Evolutionary conservation across 2,797 vertebrate species (phyloP), one percentile per base, ranked within the genome.

Genomic region (Pseudomugil gertrudae): DNA sequence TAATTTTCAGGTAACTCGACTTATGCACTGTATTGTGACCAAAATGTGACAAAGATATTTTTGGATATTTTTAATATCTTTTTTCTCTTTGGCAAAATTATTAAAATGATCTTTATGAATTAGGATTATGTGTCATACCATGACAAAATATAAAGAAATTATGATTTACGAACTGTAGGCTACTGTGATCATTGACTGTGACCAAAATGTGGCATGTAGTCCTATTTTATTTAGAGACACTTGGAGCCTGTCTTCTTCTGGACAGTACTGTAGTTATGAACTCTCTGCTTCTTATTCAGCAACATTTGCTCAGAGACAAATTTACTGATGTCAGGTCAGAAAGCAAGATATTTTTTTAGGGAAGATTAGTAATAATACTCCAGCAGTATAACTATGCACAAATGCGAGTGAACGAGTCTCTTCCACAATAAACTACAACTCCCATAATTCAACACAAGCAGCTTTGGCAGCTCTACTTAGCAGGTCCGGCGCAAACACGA

Each of bases 401-500:
- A 8, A 29, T 52, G 26, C 6, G 5, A 5, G 50, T 27, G 35
- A 32, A 2, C 33, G 29, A 6, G 3, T 3, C 52, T 0, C 1
- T n/a, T 4, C 19, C 26, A 2, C 0, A 9, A 1, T 0, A 23
- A 77, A 92, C 92, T 92, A 80, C 92, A 88, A 57, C 14, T 92
- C 90, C 92, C 92, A 90, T 24, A 9, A 84, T 76, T 9, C 81
- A 57, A 0, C 50, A 33, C 57, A 57, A 7, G 45, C 33, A 72
- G 70, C 63, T 69, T 45, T 27, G 56, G 56, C 73, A 74, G 71
- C 50, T n/a, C n/a, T n/a, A n/a, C n/a, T n/a, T n/a, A n/a, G n/a
- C n/a, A n/a, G 66, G 53, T 48, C 48, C 53, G n/a, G 14, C 47
- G 24, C 30, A 69, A 58, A 84, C 72, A 45, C 40, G 66, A 74